phyloP scores from a whole-genome alignment of 2,113 vertebrate genomes.

The Hemiscyllium ocellatum region DNA sequence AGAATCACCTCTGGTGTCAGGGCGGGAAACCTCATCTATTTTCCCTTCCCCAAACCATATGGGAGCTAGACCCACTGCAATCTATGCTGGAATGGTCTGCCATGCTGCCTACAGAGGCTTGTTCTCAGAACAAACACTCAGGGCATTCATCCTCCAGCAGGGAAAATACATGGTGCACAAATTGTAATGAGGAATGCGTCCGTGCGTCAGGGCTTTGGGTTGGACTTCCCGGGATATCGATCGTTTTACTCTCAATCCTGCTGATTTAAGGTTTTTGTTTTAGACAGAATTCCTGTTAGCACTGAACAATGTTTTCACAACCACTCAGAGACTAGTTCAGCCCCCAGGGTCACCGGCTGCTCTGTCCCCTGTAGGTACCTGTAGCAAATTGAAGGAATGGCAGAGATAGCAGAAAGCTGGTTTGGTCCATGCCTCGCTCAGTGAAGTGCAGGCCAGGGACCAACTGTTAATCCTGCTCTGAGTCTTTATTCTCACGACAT shows the following conservation, averaged over 20 bases:
- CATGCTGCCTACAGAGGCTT: too few species aligned
- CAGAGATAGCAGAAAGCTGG: neutral
- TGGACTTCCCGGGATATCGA: neutral
- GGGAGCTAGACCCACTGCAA: neutral
- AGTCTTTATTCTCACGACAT: conserved; percentile 70
- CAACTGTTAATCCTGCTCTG: conserved; percentile 51
- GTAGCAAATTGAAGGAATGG: neutral
- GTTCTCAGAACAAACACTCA: neutral
- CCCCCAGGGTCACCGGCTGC: neutral
- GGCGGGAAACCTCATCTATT: neutral
- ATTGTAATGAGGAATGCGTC: neutral
- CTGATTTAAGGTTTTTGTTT: too few species aligned
- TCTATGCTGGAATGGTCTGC: neutral
- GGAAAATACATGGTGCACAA: neutral
- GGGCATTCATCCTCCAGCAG: neutral
- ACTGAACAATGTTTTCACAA: neutral
- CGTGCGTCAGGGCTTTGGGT: neutral
- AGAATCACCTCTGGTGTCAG: neutral
- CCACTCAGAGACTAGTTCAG: neutral
- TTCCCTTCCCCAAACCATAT: neutral
- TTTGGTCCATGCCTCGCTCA: neutral
- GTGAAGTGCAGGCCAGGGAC: neutral
- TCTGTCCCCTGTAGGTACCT: neutral
- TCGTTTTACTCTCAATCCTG: neutral
- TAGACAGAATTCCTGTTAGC: neutral